Evolutionary conservation across 2,888 invertebrate species (phyloP).

Genomic region (Coleophora flavipennella): DNA sequence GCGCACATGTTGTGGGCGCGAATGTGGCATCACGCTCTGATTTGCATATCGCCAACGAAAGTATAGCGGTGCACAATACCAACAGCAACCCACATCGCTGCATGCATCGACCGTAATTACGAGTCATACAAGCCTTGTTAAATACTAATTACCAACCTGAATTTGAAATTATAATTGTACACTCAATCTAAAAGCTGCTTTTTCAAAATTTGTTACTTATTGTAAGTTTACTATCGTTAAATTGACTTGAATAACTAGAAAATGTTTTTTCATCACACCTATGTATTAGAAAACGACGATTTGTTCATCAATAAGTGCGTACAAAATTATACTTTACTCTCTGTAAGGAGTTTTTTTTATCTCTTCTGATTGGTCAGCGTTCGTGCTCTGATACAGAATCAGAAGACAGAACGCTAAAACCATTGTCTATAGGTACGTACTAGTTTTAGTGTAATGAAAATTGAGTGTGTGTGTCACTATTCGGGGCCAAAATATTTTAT

Average conservation of each 20-base stretch:
- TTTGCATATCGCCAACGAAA: conserved; percentile 63
- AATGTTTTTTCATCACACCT: too few species aligned
- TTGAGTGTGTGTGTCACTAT: too few species aligned
- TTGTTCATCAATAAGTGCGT: too few species aligned
- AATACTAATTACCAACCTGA: not conserved
- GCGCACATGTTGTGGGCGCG: not conserved
- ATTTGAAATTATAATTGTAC: conserved; percentile 1
- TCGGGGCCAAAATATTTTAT: too few species aligned
- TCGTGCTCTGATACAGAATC: too few species aligned
- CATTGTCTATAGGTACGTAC: too few species aligned
- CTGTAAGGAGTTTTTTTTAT: too few species aligned
- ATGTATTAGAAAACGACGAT: too few species aligned
- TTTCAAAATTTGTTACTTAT: conserved; percentile 6
- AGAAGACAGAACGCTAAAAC: too few species aligned
- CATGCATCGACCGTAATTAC: conserved; percentile 24
- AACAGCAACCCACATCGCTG: conserved; percentile 37
- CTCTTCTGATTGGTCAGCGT: too few species aligned
- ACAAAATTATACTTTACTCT: too few species aligned
- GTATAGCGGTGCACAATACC: conserved; percentile 40
- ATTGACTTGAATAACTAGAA: conserved; percentile 5
- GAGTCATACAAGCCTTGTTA: not conserved
- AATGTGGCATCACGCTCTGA: conserved; percentile 27
- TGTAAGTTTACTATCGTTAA: conserved; percentile 4
- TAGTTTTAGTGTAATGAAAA: too few species aligned
- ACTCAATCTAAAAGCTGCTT: not conserved